phyloP scores from a whole-genome alignment of 1,140 invertebrate genomes.

The Drosophila ananassae region DNA sequence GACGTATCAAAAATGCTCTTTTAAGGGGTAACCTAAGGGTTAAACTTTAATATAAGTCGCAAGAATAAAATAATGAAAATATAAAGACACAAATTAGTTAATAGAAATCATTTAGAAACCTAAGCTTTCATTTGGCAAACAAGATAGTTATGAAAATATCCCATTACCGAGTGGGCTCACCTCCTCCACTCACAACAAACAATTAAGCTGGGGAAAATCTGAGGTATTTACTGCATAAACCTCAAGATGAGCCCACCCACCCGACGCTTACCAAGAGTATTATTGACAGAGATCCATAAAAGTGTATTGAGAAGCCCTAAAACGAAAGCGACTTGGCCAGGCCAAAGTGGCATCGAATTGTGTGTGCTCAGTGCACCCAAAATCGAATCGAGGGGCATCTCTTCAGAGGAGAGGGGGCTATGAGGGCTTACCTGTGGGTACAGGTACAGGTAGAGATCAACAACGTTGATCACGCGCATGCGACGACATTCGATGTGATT shows the following conservation, averaged over 20 bases:
- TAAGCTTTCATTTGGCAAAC: neutral
- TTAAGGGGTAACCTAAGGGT: neutral
- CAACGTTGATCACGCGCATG: slow-evolving; percentile 81
- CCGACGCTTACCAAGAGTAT: slow-evolving; percentile 44
- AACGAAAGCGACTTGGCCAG: slow-evolving; percentile 59
- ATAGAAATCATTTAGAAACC: neutral
- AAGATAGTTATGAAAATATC: neutral
- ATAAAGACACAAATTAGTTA: too few relatives aligned
- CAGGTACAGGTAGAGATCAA: slow-evolving; percentile 66
- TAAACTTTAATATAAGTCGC: neutral
- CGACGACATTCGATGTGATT: slow-evolving; percentile 82
- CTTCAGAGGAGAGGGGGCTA: slow-evolving; percentile 1
- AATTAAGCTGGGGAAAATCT: neutral
- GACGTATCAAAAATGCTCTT: slow-evolving; percentile 45
- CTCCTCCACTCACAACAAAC: slow-evolving; percentile 3
- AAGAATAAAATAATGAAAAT: neutral
- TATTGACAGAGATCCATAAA: slow-evolving; percentile 60
- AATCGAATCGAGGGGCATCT: slow-evolving; percentile 20
- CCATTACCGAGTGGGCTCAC: neutral
- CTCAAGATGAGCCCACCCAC: slow-evolving; percentile 4
- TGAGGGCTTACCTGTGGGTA: neutral
- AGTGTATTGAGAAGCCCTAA: slow-evolving; percentile 76
- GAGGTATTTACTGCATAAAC: neutral
- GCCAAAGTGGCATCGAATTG: slow-evolving; percentile 8
- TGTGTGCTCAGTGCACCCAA: slow-evolving; percentile 62